These are phyloP conservation scores for Glaucopsyche alexis DNA, from an alignment of 2,888 invertebrate genomes.

Conservation along the genomic window DNA sequence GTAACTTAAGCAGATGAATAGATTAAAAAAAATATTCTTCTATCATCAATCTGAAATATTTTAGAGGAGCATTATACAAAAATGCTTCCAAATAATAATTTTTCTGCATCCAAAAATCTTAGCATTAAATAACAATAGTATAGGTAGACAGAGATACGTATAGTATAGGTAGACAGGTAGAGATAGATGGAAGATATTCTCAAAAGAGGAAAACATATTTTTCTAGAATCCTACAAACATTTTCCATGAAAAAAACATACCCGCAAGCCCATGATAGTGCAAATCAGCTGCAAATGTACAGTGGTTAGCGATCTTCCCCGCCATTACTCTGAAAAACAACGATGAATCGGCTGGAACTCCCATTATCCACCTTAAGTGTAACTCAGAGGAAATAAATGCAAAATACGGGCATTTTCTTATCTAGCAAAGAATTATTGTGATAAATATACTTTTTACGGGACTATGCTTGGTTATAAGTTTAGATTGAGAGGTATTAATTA, in stretches of 20 bases:
- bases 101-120: too few species aligned
- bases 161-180: too few species aligned
- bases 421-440: background rate
- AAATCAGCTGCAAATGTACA: constrained; percentile 32
- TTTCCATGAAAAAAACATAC: background rate
- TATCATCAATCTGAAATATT: too few species aligned
- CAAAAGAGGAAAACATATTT: too few species aligned
- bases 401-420: constrained; percentile 11
- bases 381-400: background rate
- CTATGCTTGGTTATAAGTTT: background rate
- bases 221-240: background rate
- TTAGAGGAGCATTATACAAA: too few species aligned
- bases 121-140: too few species aligned
- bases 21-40: too few species aligned
- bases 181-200: too few species aligned
- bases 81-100: too few species aligned
- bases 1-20: too few species aligned
- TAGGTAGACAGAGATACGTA: too few species aligned
- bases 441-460: background rate
- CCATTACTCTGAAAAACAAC: constrained; percentile 27
- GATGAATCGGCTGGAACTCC: constrained; percentile 28
- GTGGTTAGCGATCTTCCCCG: constrained; percentile 28
- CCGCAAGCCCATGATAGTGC: constrained; percentile 34
- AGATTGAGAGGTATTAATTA: background rate
- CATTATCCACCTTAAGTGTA: constrained; percentile 28